A percentile compares a stretch with the other conserved stretches of the same genome.
Evolutionary conservation across 2,113 vertebrate species (phyloP).

Genomic region (Otolemur garnettii): DNA sequence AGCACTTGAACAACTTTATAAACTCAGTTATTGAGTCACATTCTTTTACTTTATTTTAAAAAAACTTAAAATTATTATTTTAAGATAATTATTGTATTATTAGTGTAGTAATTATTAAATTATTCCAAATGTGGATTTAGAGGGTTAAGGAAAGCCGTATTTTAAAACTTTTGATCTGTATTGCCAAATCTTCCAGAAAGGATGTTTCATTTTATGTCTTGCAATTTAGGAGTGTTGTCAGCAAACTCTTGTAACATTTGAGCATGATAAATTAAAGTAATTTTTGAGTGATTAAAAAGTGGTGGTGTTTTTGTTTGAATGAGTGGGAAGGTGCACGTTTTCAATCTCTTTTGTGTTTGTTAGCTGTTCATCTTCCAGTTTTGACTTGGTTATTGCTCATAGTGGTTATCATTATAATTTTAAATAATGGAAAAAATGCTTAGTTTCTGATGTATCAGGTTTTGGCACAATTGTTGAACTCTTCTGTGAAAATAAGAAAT

Average conservation of each 20-base stretch:
- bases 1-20: not conserved
- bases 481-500: not conserved
- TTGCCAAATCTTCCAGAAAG: not conserved
- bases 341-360: conserved; percentile 15
- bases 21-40: not conserved
- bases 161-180: not conserved
- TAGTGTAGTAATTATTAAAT: no score
- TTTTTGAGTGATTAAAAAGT: conserved; percentile 43
- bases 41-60: conserved; percentile 17
- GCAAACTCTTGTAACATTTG: not conserved
- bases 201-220: not conserved
- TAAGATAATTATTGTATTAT: no score
- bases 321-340: not conserved
- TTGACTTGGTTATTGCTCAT: not conserved
- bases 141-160: not conserved
- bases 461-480: conserved; percentile 8
- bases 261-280: not conserved
- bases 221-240: not conserved
- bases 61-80: not conserved
- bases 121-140: not conserved
- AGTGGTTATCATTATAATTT: not conserved
- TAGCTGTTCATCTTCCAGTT: conserved; percentile 3
- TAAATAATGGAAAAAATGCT: not conserved
- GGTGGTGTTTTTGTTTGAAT: not conserved
- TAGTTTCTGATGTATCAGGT: not conserved